Evolutionary conservation across 2,888 invertebrate species (phyloP).

Genomic region (Osmoderma eremita): DNA sequence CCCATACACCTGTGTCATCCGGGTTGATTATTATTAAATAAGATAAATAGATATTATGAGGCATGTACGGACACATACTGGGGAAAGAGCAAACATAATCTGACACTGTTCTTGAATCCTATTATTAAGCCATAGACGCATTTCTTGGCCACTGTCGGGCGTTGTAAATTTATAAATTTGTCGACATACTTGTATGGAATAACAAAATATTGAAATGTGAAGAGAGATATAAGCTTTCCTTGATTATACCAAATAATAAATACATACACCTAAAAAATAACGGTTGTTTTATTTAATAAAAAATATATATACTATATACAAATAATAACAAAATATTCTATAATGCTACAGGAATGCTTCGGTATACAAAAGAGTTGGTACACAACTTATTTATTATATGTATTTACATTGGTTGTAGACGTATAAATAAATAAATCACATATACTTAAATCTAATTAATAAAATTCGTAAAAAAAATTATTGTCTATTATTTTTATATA

Average conservation of each 20-base stretch:
- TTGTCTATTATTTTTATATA: constrained; percentile 28
- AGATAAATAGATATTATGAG: too few species aligned
- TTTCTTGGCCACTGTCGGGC: too few species aligned
- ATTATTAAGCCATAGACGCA: too few species aligned
- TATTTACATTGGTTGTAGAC: constrained; percentile 32
- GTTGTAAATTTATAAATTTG: neutral
- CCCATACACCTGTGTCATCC: too few species aligned
- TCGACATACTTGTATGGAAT: neutral
- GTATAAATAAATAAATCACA: constrained; percentile 41
- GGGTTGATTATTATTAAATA: too few species aligned
- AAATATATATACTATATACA: constrained; percentile 43
- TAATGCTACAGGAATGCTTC: constrained; percentile 41
- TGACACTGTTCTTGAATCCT: too few species aligned
- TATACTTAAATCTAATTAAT: constrained; percentile 25
- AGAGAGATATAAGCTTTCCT: too few species aligned
- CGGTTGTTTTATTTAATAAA: constrained; percentile 38
- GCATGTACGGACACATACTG: too few species aligned
- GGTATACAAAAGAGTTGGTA: constrained; percentile 35
- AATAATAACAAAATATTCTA: constrained; percentile 34
- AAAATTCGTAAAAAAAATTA: constrained; percentile 33
- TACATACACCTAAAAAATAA: constrained; percentile 37
- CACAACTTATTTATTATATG: constrained; percentile 23
- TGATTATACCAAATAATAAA: constrained; percentile 6
- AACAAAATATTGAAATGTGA: too few species aligned
- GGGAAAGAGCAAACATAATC: too few species aligned